Conservation (phyloP, 2,888 invertebrate species). For the Dilophus febrilis region DNA sequence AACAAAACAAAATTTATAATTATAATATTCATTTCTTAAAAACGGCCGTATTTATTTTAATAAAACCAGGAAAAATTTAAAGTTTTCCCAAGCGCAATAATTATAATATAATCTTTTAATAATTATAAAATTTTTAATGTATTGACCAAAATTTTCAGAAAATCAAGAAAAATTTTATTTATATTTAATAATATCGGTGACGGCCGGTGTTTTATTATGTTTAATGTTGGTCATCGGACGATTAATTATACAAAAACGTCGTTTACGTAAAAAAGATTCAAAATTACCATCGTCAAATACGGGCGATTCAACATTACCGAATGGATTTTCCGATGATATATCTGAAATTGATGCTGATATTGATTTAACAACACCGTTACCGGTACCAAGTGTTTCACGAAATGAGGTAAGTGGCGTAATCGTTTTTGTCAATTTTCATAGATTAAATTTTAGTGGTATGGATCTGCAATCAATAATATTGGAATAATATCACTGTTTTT, state of each 20-base stretch:
- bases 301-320: slow-evolving; percentile 58
- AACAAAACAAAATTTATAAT: too few species aligned
- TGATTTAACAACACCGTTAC: slow-evolving; percentile 44
- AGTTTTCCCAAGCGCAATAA: background rate
- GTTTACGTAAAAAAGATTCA: slow-evolving; percentile 36
- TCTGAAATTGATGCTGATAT: slow-evolving; percentile 65
- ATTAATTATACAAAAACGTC: slow-evolving; percentile 48
- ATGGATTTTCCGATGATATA: slow-evolving; percentile 67
- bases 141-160: too few species aligned
- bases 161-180: slow-evolving; percentile 48
- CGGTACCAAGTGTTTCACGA: slow-evolving; percentile 30
- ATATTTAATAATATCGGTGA: slow-evolving; percentile 62
- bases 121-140: background rate
- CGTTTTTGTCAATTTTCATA: too few species aligned
- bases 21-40: too few species aligned
- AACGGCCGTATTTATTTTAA: too few species aligned
- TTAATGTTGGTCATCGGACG: slow-evolving; percentile 53
- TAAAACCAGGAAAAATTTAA: too few species aligned
- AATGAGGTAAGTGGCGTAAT: slow-evolving; percentile 22
- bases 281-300: slow-evolving; percentile 52
- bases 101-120: background rate
- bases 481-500: too few species aligned
- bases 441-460: too few species aligned
- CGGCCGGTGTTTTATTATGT: slow-evolving; percentile 52
- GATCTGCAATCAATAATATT: too few species aligned